Evolutionary conservation across 2,888 invertebrate genomes (phyloP), one percentile per base, ranked within the genome.

Genomic region (Rhyacophila evoluta): DNA sequence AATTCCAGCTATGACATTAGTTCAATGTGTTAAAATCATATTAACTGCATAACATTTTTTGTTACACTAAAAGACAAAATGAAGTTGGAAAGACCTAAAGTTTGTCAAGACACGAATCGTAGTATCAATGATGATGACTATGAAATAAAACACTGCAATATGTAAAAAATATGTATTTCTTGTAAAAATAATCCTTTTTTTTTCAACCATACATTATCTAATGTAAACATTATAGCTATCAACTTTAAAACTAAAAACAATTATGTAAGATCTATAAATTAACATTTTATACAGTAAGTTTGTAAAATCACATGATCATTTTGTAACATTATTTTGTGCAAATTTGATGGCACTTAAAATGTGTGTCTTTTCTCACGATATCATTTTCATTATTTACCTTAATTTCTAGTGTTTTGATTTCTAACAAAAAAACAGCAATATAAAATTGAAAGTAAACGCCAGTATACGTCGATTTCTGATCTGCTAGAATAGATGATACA

Each of bases 201-300:
- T 19, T 55, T 55, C 70, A 70, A 33, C 25, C 28, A 33, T 70
- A 70, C 70, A 70, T 36, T 70, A n/a, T 70, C 36, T 70, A 70
- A 33, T 70, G 70, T 70, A 19, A 1, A 55, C 19, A 8, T 19
- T 55, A 55, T 1, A 19, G 2, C 55, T 55, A 55, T 55, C 25
- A 8, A 55, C 4, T 55, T 55, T 55, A 55, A 12, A 55, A 15
- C 55, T 25, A 55, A 55, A 55, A 55, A 55, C 55, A 25, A 55
- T 55, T 25, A 55, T 55, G 15, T 55, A 55, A 15, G 19, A 25
- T 55, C 19, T 55, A 55, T 55, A 55, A 55, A 55, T 55, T 4
- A 33, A 33, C 29, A 55, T 55, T 55, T 19, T 55, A 55, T 8
- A 25, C 19, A 55, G 55, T 55, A 55, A 55, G 25, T 55, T n/a